Evolutionary conservation across 1,140 invertebrate species (phyloP).

Genomic region (Gryllus bimaculatus): DNA sequence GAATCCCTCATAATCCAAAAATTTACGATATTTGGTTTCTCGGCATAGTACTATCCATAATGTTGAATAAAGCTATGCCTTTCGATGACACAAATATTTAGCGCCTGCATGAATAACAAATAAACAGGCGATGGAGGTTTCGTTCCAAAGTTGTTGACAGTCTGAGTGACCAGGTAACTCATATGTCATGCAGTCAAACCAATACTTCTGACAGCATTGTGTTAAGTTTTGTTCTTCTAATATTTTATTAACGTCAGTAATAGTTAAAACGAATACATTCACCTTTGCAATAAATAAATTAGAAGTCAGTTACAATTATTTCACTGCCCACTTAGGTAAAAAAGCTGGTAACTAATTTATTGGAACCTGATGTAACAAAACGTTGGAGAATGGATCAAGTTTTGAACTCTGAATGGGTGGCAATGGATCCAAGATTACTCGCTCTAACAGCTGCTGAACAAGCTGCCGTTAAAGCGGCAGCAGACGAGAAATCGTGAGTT

Average conservation of each 20-base stretch:
- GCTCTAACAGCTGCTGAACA: slow-evolving; percentile 29
- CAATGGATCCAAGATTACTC: slow-evolving; percentile 45
- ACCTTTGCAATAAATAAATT: no score
- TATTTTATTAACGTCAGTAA: no score
- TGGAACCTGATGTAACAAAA: slow-evolving; percentile 54
- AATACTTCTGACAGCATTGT: no score
- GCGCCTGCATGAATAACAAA: slow-evolving; percentile 58
- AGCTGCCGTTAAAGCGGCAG: slow-evolving; percentile 28
- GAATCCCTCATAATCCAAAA: slow-evolving; percentile 51
- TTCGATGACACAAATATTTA: slow-evolving; percentile 68
- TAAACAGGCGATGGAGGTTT: slow-evolving; percentile 53
- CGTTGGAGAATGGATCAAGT: slow-evolving; percentile 47
- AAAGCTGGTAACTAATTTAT: slow-evolving; percentile 41
- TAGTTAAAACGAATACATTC: no score
- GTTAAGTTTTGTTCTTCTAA: no score
- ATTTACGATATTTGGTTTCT: slow-evolving; percentile 58
- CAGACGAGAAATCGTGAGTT: slow-evolving; percentile 21
- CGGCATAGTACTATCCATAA: slow-evolving; percentile 54
- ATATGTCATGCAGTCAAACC: not conserved
- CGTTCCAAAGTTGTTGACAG: slow-evolving; percentile 45
- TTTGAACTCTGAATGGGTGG: slow-evolving; percentile 46
- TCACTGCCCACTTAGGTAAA: slow-evolving; percentile 36
- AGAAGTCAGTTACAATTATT: no score
- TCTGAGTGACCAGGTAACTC: slow-evolving; percentile 33
- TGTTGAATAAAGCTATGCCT: slow-evolving; percentile 68